These are phyloP conservation scores for Tenrec ecaudatus DNA, from an alignment of 2,113 vertebrate species.

Conservation along the genomic window DNA sequence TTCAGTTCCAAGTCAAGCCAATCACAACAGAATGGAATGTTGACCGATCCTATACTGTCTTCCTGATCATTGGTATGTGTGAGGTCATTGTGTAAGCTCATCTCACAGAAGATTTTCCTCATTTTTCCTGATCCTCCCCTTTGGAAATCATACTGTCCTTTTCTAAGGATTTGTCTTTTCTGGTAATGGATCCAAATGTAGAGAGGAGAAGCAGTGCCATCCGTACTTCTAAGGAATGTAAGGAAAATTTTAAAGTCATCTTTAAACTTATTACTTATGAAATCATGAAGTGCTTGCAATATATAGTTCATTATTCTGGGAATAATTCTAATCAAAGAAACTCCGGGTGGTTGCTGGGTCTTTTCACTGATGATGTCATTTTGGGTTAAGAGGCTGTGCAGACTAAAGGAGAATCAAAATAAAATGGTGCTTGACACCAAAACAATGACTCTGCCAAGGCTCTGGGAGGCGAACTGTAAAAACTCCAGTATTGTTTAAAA, in stretches of 20 bases:
- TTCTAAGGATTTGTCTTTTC: neutral
- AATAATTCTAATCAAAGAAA: neutral
- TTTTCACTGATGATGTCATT: neutral
- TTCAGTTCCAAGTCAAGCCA: neutral
- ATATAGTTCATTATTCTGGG: neutral
- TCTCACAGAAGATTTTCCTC: neutral
- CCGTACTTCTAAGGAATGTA: neutral
- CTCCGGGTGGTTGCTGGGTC: neutral
- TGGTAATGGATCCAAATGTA: neutral
- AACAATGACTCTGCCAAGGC: neutral
- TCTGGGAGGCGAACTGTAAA: neutral
- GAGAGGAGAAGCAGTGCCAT: neutral
- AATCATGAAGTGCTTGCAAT: neutral
- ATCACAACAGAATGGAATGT: neutral
- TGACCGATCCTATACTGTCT: neutral
- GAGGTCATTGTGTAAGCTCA: neutral
- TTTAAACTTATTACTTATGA: neutral
- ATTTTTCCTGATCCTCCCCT: neutral
- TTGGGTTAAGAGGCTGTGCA: neutral
- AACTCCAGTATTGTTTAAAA: neutral
- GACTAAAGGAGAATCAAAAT: neutral
- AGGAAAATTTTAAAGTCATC: too few relatives aligned
- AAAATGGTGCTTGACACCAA: neutral
- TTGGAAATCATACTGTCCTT: neutral
- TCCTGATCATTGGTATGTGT: neutral